A percentile compares a stretch with the other conserved stretches of the same genome.
Evolutionary conservation across 2,797 vertebrate genomes (phyloP).

Genomic region (Eulemur mongoz): DNA sequence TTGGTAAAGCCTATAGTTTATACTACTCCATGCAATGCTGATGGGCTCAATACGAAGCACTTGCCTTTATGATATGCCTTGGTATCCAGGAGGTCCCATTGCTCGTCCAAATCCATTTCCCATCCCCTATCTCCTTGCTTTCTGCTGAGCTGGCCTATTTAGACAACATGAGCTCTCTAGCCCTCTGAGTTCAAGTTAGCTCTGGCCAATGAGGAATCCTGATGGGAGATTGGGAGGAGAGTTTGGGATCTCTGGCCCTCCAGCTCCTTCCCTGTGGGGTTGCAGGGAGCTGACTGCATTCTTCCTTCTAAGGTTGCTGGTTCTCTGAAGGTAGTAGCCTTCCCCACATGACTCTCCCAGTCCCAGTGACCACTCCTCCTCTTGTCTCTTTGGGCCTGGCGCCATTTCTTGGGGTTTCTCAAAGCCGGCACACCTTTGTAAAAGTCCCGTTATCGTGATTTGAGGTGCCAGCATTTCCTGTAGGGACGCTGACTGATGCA

Average conservation of each 20-base stretch:
- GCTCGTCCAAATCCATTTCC: not conserved
- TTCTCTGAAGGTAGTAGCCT: not conserved
- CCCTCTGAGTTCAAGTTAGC: not conserved
- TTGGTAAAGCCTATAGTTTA: not conserved
- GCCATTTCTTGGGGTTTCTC: not conserved
- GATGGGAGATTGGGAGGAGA: not conserved
- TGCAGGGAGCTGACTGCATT: no score
- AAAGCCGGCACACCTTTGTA: not conserved
- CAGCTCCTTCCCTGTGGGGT: not conserved
- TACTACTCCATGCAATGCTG: not conserved
- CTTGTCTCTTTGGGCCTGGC: not conserved
- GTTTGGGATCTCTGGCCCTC: not conserved
- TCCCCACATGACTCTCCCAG: not conserved
- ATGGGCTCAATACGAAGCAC: not conserved
- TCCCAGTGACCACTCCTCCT: not conserved
- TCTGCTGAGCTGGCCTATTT: not conserved
- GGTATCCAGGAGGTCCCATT: no score
- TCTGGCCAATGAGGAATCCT: not conserved
- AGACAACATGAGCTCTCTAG: not conserved
- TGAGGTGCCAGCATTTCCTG: not conserved
- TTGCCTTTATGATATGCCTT: not conserved
- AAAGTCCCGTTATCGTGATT: not conserved
- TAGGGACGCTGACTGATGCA: fast-evolving
- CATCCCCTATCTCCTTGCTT: fast-evolving
- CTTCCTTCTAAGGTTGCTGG: not conserved